Evolutionary conservation across 2,888 invertebrate genomes (phyloP).

Genomic region (Blomia tropicalis): DNA sequence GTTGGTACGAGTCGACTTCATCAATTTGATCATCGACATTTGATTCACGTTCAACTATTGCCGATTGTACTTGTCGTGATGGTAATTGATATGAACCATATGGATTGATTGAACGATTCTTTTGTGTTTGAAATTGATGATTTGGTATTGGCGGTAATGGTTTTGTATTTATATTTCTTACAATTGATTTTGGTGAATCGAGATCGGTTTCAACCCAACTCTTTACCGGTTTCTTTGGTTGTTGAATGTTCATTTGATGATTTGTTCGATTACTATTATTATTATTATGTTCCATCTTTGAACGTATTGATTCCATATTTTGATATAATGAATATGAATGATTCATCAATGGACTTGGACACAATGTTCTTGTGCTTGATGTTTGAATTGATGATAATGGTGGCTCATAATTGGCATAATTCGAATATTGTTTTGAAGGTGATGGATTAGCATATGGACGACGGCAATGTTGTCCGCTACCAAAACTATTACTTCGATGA

Average conservation of each 20-base stretch:
- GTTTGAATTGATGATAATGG: not conserved
- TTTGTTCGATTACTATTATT: not conserved
- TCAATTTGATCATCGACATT: no score
- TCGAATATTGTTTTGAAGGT: not conserved
- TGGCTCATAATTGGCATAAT: constrained; percentile 1
- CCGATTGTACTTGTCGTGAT: no score
- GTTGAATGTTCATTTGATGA: not conserved
- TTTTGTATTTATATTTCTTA: not conserved
- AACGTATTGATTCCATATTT: not conserved
- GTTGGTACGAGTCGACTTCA: no score
- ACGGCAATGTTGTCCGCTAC: not conserved
- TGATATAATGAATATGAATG: not conserved
- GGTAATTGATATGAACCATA: no score
- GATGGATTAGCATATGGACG: not conserved
- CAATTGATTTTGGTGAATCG: constrained; percentile 24
- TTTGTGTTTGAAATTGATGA: not conserved
- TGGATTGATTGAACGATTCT: no score
- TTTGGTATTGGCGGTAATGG: not conserved
- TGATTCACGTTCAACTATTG: no score
- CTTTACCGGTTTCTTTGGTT: constrained; percentile 6
- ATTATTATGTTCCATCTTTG: not conserved
- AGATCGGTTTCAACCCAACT: constrained; percentile 30
- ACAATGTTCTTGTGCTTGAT: not conserved
- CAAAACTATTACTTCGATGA: not conserved
- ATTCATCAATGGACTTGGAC: not conserved